Evolutionary conservation across 2,888 invertebrate genomes (phyloP).

Genomic region (Amphipyra tragopoginis): DNA sequence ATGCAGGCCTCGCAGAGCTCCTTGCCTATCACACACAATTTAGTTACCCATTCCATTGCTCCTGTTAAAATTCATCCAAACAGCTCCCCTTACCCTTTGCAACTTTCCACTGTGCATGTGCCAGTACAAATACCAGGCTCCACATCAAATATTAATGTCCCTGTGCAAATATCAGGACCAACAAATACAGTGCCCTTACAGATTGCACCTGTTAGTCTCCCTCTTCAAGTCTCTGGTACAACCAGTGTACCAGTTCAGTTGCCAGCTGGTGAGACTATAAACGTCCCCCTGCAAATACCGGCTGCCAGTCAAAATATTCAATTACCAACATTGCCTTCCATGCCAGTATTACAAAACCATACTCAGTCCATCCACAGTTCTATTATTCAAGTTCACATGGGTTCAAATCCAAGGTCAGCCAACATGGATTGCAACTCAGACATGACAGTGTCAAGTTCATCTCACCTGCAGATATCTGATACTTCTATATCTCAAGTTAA

Average conservation of each 20-base stretch:
- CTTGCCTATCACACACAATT: constrained; percentile 83
- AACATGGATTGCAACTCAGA: constrained; percentile 80
- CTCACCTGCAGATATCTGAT: constrained; percentile 79
- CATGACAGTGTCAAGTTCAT: constrained; percentile 76
- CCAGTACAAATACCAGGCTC: constrained; percentile 87
- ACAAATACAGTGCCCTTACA: constrained; percentile 81
- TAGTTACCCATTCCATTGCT: constrained; percentile 84
- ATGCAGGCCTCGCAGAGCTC: constrained; percentile 85
- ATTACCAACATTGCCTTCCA: constrained; percentile 77
- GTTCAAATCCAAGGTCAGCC: constrained; percentile 74
- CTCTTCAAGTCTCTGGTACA: constrained; percentile 82
- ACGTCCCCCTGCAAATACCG: constrained; percentile 84
- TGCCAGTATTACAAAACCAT: constrained; percentile 82
- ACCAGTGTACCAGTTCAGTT: constrained; percentile 84
- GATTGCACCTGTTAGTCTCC: constrained; percentile 83
- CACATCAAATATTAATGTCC: constrained; percentile 84
- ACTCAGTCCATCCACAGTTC: constrained; percentile 81
- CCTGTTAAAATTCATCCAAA: constrained; percentile 85
- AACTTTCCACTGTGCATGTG: constrained; percentile 85
- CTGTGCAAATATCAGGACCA: constrained; percentile 82
- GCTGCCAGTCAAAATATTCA: constrained; percentile 79
- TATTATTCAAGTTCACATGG: constrained; percentile 86
- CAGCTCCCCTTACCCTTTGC: constrained; percentile 81
- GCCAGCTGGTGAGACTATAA: constrained; percentile 84
- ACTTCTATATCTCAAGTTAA: constrained; percentile 78